Conservation (phyloP, 2,888 invertebrate species). For the Deilephila porcellus region DNA sequence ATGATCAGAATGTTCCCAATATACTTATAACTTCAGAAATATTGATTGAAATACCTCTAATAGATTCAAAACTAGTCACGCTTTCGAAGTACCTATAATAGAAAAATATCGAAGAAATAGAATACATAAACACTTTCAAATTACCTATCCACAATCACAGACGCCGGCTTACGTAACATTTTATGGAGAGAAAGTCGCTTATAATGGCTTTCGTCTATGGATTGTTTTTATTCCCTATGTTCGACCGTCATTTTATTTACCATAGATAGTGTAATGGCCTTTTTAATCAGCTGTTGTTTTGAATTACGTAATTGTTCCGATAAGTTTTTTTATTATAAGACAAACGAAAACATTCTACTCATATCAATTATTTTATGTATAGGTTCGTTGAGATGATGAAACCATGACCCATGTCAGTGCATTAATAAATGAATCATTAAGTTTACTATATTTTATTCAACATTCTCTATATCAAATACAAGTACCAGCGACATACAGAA, state of each 20-base stretch:
- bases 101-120: neutral
- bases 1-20: too few relatives aligned
- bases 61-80: neutral
- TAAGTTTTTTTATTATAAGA: neutral
- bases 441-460: too few relatives aligned
- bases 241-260: neutral
- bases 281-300: neutral
- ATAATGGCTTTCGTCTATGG: slow-evolving; percentile 15
- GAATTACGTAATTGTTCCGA: slow-evolving; percentile 2
- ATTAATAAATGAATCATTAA: neutral
- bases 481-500: too few relatives aligned
- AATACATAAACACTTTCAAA: slow-evolving; percentile 27
- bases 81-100: neutral
- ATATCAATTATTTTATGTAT: neutral
- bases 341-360: neutral
- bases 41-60: neutral
- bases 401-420: neutral
- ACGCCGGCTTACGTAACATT: slow-evolving; percentile 36
- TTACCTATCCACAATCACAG: neutral
- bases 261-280: neutral
- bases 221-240: slow-evolving; percentile 11
- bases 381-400: neutral
- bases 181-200: slow-evolving; percentile 47
- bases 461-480: too few relatives aligned
- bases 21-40: too few relatives aligned